Evolutionary conservation across 2,797 vertebrate genomes (phyloP).

Genomic region (Sebastes paucispinis): DNA sequence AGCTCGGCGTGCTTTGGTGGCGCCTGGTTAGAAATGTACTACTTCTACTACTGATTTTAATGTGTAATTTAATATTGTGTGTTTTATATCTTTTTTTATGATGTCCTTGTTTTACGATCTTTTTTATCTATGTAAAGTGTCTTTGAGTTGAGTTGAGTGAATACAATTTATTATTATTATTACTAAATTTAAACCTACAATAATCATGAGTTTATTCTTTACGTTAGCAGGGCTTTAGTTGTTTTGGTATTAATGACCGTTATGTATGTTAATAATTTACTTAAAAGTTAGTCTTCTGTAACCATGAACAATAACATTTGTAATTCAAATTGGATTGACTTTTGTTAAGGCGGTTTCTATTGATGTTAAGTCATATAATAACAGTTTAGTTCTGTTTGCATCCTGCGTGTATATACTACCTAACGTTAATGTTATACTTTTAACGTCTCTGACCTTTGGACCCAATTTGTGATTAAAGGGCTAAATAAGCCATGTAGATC

Average conservation of each 20-base stretch:
- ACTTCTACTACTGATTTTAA: too few relatives aligned
- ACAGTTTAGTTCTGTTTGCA: background rate
- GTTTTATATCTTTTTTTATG: too few relatives aligned
- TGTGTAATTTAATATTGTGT: too few relatives aligned
- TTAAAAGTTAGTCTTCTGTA: background rate
- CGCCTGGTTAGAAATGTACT: conserved; percentile 18
- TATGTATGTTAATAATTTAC: background rate
- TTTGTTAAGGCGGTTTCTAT: background rate
- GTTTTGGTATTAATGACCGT: rapidly evolving
- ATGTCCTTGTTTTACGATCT: too few relatives aligned
- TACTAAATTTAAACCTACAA: too few relatives aligned
- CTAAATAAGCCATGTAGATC: background rate
- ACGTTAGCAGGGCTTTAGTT: rapidly evolving
- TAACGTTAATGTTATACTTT: background rate
- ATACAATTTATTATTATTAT: too few relatives aligned
- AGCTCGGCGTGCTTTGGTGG: conserved; percentile 6
- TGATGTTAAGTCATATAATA: background rate
- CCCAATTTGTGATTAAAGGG: background rate
- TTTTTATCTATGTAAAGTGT: too few relatives aligned
- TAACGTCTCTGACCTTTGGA: background rate
- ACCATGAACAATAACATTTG: background rate
- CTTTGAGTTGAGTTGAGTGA: too few relatives aligned
- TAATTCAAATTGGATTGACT: background rate
- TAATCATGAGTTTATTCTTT: background rate
- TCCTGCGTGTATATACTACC: too few relatives aligned